A percentile compares a stretch with the other conserved stretches of the same genome.
Conservation (phyloP, 2,797 vertebrate genomes). For the Cygnus olor region DNA sequence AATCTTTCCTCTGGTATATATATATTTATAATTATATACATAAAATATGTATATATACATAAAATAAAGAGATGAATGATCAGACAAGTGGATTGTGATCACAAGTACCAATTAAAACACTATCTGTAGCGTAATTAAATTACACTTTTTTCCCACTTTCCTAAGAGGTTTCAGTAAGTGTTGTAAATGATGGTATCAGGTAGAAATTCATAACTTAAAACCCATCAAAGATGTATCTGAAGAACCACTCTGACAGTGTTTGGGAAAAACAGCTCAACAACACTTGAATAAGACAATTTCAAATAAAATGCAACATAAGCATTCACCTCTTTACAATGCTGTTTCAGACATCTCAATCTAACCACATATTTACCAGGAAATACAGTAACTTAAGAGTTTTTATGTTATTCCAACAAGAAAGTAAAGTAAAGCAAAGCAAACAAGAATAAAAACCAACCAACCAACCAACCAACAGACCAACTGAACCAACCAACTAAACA, state of each 20-base stretch:
- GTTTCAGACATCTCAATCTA: neutral
- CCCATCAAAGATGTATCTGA: neutral
- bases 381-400: neutral
- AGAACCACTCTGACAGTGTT: neutral
- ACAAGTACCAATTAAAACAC: neutral
- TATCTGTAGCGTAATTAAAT: neutral
- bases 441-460: too few species aligned
- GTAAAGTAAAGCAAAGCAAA: neutral
- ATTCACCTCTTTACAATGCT: neutral
- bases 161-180: neutral
- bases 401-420: neutral
- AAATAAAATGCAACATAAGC: neutral
- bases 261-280: neutral
- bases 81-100: neutral
- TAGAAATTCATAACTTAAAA: neutral
- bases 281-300: neutral
- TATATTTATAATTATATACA: too few species aligned
- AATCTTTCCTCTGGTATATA: neutral
- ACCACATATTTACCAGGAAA: neutral
- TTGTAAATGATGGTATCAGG: neutral
- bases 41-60: too few species aligned
- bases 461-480: too few species aligned
- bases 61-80: neutral
- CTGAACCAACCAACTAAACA: too few species aligned
- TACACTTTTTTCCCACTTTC: neutral